phyloP scores from a whole-genome alignment of 2,113 vertebrate species.

The Nothoprocta perdicaria region DNA sequence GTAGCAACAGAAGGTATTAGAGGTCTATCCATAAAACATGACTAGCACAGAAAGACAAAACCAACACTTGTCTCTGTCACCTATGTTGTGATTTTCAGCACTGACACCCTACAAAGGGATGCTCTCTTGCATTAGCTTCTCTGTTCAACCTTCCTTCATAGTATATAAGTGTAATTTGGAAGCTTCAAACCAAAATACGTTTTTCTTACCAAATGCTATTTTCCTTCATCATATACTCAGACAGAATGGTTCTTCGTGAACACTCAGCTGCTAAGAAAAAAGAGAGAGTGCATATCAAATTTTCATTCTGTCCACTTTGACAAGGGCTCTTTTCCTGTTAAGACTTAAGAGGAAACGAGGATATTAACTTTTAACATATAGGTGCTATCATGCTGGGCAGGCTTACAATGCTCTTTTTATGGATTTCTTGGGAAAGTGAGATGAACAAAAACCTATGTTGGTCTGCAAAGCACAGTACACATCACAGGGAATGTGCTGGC shows the following conservation, averaged over 20 bases:
- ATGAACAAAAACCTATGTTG: slow-evolving; percentile 38
- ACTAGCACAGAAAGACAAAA: neutral
- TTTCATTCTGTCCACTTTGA: slow-evolving; percentile 22
- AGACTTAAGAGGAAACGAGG: slow-evolving; percentile 17
- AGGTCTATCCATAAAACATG: neutral
- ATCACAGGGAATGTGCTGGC: neutral
- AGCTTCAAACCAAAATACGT: slow-evolving; percentile 36
- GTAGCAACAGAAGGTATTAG: slow-evolving; percentile 19
- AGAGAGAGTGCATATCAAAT: slow-evolving; percentile 19
- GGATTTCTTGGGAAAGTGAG: slow-evolving; percentile 46
- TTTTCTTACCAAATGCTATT: slow-evolving; percentile 67
- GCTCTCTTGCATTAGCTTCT: neutral
- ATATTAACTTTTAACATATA: neutral
- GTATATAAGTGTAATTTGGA: slow-evolving; percentile 30
- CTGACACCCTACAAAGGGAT: neutral
- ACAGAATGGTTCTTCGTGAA: slow-evolving; percentile 48
- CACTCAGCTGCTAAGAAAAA: slow-evolving; percentile 51
- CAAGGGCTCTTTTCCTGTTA: neutral
- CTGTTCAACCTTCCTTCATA: neutral
- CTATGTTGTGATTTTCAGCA: neutral
- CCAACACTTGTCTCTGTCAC: neutral
- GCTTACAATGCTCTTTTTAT: neutral
- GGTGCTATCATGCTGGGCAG: neutral
- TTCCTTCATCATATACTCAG: slow-evolving; percentile 41
- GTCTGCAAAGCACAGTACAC: slow-evolving; percentile 12